These are phyloP conservation scores for Pseudomyrmex sp. DNA, from an alignment of 1,140 invertebrate species.

Conservation along the genomic window DNA sequence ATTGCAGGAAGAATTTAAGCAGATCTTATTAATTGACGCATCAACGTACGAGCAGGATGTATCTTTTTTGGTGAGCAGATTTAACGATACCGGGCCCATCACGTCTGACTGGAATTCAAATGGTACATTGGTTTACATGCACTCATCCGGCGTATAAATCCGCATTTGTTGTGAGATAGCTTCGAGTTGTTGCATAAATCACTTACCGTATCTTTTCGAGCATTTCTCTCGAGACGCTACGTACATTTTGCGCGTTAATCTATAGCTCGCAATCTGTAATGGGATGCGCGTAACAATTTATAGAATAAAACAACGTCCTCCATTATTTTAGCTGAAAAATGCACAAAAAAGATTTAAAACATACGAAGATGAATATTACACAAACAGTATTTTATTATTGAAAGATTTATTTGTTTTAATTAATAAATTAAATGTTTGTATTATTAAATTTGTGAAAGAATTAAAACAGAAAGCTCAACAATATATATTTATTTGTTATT, in stretches of 20 bases:
- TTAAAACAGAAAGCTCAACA: neutral
- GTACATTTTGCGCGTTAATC: constrained; percentile 9
- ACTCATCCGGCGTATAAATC: constrained; percentile 30
- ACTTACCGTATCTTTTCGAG: constrained; percentile 31
- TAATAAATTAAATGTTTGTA: neutral
- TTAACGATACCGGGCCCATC: constrained; percentile 88
- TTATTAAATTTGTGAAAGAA: neutral
- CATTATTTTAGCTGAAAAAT: neutral
- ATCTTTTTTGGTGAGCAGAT: constrained; percentile 87
- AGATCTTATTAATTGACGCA: constrained; percentile 88
- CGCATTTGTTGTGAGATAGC: constrained; percentile 13
- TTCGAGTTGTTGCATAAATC: constrained; percentile 27
- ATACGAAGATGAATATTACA: neutral
- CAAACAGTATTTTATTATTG: neutral
- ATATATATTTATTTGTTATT: constrained; percentile 1
- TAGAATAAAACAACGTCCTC: neutral
- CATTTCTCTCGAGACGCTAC: neutral
- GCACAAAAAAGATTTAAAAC: neutral
- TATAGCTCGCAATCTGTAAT: constrained; percentile 15
- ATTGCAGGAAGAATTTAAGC: constrained; percentile 89
- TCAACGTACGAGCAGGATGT: constrained; percentile 88
- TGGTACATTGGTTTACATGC: constrained; percentile 70
- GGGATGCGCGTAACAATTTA: constrained; percentile 5
- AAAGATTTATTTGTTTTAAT: neutral
- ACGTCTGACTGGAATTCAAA: constrained; percentile 86